These are phyloP conservation scores for Galaxea fascicularis DNA, from an alignment of 92 coral and sea anemone genomes.

Conservation along the genomic window DNA sequence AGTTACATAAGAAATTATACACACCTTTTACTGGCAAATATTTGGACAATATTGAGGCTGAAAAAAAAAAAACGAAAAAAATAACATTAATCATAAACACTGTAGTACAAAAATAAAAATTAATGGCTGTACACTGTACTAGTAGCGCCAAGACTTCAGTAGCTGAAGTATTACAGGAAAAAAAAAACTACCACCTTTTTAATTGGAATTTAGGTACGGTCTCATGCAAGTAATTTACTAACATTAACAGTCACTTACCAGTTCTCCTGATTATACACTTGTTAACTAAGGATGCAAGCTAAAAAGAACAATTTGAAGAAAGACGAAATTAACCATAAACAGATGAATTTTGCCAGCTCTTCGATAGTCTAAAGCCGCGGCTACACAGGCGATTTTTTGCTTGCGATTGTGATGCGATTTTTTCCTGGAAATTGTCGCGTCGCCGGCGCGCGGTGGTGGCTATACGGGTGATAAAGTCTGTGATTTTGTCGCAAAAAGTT, in stretches of 20 bases:
- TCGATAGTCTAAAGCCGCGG: no score
- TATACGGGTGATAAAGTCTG: no score
- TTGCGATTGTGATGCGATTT: no score
- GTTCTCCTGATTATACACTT: slow-evolving; percentile 97
- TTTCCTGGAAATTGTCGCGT: no score
- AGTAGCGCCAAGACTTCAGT: no score
- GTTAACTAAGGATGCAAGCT: slow-evolving; percentile 90
- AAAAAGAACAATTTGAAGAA: neutral
- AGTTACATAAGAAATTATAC: neutral
- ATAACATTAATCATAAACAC: neutral
- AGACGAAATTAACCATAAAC: neutral
- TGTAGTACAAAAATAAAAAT: neutral
- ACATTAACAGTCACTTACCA: slow-evolving; percentile 44
- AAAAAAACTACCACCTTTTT: neutral
- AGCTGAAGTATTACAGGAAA: no score
- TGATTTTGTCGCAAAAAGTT: no score
- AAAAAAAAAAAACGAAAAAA: slow-evolving; percentile 6
- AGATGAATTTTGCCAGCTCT: no score
- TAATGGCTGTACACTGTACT: no score
- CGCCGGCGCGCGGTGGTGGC: no score
- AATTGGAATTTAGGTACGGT: neutral
- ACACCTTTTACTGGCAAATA: slow-evolving; percentile 89
- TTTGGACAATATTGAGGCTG: slow-evolving; percentile 88
- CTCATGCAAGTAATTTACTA: neutral
- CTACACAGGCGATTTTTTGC: no score